phyloP scores from a whole-genome alignment of 2,888 invertebrate genomes.

The Villa cingulata region DNA sequence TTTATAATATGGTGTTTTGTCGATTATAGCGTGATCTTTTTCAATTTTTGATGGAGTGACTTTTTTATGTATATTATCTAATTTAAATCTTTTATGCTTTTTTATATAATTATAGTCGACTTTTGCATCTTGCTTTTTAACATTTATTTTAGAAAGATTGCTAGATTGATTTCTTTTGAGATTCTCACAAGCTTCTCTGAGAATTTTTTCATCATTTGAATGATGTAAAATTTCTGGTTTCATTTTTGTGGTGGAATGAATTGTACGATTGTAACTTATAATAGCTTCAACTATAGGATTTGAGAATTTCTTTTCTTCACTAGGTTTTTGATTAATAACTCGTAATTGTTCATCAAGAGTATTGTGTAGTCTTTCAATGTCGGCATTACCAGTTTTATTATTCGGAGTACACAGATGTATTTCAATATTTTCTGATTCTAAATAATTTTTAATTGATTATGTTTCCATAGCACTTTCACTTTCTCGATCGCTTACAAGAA shows the following conservation, averaged over 20 bases:
- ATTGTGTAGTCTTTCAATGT: too few species aligned
- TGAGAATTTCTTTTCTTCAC: not conserved
- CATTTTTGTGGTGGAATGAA: not conserved
- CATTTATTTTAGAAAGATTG: not conserved
- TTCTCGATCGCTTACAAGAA: not conserved
- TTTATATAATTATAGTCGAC: too few species aligned
- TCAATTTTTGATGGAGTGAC: too few species aligned
- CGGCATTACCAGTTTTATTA: too few species aligned
- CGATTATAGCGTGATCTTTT: too few species aligned
- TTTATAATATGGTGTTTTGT: too few species aligned
- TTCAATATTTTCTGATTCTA: not conserved
- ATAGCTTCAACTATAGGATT: not conserved
- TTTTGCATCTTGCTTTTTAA: too few species aligned
- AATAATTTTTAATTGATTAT: slow-evolving; percentile 1
- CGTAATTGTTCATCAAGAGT: too few species aligned
- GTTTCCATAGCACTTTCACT: not conserved
- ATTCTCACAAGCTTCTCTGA: not conserved
- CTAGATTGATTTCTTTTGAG: not conserved
- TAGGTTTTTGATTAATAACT: too few species aligned
- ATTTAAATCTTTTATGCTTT: too few species aligned
- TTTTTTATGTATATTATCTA: too few species aligned
- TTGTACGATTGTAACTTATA: not conserved
- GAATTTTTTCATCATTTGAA: not conserved
- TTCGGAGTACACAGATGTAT: not conserved
- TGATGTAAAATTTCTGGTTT: slow-evolving; percentile 2